These are phyloP conservation scores for Bubalus kerabau DNA, from an alignment of 2,113 vertebrate genomes.

Conservation along the genomic window DNA sequence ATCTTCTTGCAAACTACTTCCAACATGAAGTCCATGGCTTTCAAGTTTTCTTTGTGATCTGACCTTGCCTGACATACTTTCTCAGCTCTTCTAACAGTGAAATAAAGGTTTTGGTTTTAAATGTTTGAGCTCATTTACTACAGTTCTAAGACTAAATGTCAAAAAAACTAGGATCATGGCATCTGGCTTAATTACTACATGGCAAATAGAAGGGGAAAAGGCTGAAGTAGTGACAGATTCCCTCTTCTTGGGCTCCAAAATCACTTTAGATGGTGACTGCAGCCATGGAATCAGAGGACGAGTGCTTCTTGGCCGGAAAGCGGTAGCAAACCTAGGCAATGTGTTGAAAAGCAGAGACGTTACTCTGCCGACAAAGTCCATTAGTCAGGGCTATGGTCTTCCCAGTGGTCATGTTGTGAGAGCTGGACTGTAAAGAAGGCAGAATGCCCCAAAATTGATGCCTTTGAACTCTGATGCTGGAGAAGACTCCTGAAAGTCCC, in stretches of 20 bases:
- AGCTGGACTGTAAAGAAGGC: neutral
- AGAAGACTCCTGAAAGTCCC: neutral
- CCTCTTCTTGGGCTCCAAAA: neutral
- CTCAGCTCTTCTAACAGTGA: neutral
- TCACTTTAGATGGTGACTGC: neutral
- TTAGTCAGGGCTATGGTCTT: neutral
- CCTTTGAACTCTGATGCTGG: neutral
- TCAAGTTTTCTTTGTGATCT: neutral
- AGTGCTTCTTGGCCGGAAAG: neutral
- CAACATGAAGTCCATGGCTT: neutral
- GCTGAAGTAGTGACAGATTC: neutral
- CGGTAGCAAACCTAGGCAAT: neutral
- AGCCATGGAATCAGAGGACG: neutral
- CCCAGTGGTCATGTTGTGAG: neutral
- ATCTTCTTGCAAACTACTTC: neutral
- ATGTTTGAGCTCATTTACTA: neutral
- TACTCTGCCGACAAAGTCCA: neutral
- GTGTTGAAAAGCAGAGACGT: neutral
- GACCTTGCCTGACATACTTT: neutral
- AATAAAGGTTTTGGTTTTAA: neutral
- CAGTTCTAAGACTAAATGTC: neutral
- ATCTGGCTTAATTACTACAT: neutral
- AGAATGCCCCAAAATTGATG: neutral
- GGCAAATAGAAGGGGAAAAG: neutral
- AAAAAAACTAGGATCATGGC: neutral